These are phyloP conservation scores for Spodoptera litura DNA, from an alignment of 1,140 invertebrate genomes.

Conservation along the genomic window DNA sequence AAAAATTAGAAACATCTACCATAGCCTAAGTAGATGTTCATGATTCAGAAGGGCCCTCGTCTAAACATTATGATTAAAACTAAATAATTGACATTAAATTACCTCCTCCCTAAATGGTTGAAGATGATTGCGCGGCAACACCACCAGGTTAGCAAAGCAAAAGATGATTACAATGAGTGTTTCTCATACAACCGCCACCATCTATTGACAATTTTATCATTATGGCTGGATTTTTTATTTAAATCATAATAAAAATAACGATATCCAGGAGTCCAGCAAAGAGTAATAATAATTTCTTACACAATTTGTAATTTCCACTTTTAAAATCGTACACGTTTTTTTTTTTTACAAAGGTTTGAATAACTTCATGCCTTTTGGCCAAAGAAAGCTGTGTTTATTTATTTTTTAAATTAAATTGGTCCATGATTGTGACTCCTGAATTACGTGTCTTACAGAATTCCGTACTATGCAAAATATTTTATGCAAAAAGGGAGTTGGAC, in stretches of 20 bases:
- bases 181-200: slow-evolving; percentile 86
- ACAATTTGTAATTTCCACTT: no score
- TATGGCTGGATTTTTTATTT: slow-evolving; percentile 19
- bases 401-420: background rate
- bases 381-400: no score
- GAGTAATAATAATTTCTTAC: no score
- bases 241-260: slow-evolving; percentile 21
- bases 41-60: background rate
- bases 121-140: slow-evolving; percentile 74
- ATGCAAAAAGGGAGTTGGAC: no score
- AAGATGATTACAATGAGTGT: slow-evolving; percentile 85
- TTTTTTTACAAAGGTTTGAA: no score
- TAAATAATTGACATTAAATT: slow-evolving; percentile 56
- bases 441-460: slow-evolving; percentile 1
- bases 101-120: slow-evolving; percentile 79
- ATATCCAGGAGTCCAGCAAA: background rate
- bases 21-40: no score
- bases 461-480: background rate
- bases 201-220: slow-evolving; percentile 75
- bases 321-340: no score
- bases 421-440: slow-evolving; percentile 1
- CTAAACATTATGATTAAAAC: slow-evolving; percentile 17
- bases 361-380: no score
- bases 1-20: no score
- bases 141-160: slow-evolving; percentile 84